Percentiles rank a stretch among this genome's conserved stretches.
Evolutionary conservation across 2,797 vertebrate species (phyloP).

Genomic region (Chelon auratus): DNA sequence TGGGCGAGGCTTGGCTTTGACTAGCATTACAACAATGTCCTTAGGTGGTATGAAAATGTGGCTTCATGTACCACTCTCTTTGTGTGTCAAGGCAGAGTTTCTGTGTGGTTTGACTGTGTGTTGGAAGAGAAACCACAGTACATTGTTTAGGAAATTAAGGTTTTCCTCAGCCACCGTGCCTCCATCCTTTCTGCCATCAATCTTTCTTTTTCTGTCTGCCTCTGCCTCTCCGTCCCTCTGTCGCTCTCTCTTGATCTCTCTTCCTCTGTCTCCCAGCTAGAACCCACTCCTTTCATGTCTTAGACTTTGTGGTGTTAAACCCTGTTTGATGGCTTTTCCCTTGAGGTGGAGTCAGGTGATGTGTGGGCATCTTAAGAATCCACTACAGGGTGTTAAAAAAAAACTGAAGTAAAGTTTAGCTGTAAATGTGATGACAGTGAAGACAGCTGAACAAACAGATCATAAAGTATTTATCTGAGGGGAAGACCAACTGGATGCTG

Average conservation of each 20-base stretch:
- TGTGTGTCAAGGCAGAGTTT: slow-evolving; percentile 55
- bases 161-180: slow-evolving; percentile 48
- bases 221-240: slow-evolving; percentile 4
- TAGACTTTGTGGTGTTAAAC: slow-evolving; percentile 31
- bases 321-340: slow-evolving; percentile 28
- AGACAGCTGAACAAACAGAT: slow-evolving; percentile 81
- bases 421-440: slow-evolving; percentile 73
- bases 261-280: slow-evolving; percentile 3
- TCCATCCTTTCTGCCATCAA: slow-evolving; percentile 16
- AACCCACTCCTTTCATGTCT: slow-evolving; percentile 19
- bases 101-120: slow-evolving; percentile 60
- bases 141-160: slow-evolving; percentile 62
- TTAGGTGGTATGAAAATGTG: slow-evolving; percentile 74
- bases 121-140: slow-evolving; percentile 59
- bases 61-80: slow-evolving; percentile 39
- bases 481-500: slow-evolving; percentile 13
- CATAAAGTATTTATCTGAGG: slow-evolving; percentile 77
- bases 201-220: slow-evolving; percentile 5
- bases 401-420: slow-evolving; percentile 44
- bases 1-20: slow-evolving; percentile 75
- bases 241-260: slow-evolving; percentile 5
- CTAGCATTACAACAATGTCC: slow-evolving; percentile 77
- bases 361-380: slow-evolving; percentile 35
- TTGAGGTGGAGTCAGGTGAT: slow-evolving; percentile 19
- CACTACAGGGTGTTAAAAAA: slow-evolving; percentile 34